Conservation (phyloP, 2,888 invertebrate species). For the Stenichneumon culpator region DNA sequence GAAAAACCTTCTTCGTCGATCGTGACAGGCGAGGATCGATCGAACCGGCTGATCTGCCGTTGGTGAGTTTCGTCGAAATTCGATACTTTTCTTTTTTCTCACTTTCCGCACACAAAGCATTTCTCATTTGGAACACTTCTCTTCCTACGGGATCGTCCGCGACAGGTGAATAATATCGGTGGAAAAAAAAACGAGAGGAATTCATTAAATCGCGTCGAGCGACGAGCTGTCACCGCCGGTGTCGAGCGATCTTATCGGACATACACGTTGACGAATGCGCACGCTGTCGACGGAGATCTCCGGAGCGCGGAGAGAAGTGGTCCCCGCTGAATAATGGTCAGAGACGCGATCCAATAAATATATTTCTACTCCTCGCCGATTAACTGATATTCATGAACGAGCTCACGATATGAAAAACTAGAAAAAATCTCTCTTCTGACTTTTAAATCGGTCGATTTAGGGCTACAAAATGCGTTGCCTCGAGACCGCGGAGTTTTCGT, state of each 20-base stretch:
- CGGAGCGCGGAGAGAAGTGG: neutral
- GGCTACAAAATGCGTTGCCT: neutral
- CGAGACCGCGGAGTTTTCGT: slow-evolving; percentile 54
- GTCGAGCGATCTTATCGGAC: slow-evolving; percentile 2
- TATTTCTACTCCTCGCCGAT: neutral
- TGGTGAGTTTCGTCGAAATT: slow-evolving; percentile 74
- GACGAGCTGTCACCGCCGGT: slow-evolving; percentile 27
- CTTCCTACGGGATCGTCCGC: slow-evolving; percentile 29
- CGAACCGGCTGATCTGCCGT: slow-evolving; percentile 71
- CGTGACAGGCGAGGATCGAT: slow-evolving; percentile 67
- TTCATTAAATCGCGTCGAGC: slow-evolving; percentile 1
- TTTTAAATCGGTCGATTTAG: slow-evolving; percentile 51
- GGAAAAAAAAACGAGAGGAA: slow-evolving; percentile 11
- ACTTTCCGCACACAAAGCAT: neutral
- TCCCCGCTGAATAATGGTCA: slow-evolving; percentile 11
- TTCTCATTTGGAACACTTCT: slow-evolving; percentile 31
- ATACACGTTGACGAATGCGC: slow-evolving; percentile 35
- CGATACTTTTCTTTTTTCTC: neutral
- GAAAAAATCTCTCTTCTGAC: slow-evolving; percentile 26
- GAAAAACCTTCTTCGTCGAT: slow-evolving; percentile 39
- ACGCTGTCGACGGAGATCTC: slow-evolving; percentile 42
- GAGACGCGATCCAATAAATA: slow-evolving; percentile 11
- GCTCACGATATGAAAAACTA: slow-evolving; percentile 16
- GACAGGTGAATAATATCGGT: slow-evolving; percentile 50
- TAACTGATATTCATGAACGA: slow-evolving; percentile 27